Conservation (phyloP, 2,113 vertebrate species). For the Psittacus erithacus region DNA sequence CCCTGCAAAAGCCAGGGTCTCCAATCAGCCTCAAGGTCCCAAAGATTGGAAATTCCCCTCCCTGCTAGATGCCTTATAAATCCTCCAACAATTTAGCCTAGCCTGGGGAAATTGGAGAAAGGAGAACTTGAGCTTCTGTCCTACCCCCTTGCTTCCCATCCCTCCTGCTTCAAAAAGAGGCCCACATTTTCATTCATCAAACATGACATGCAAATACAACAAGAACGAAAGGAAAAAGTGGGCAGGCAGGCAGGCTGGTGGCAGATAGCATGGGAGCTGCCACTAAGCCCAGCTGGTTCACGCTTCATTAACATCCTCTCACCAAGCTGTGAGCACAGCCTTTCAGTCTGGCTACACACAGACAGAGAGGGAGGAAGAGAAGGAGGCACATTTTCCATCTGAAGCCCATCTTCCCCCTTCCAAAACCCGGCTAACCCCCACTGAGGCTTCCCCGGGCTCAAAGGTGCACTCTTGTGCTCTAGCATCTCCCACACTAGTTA, state of each 20-base stretch:
- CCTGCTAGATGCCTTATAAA: background rate
- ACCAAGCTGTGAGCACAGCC: conserved; percentile 51
- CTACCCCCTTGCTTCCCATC: background rate
- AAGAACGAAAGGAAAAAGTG: conserved; percentile 53
- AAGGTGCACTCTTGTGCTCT: background rate
- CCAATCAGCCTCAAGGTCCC: background rate
- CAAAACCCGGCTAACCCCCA: background rate
- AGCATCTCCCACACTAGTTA: background rate
- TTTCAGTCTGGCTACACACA: conserved; percentile 32
- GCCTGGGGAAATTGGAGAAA: background rate
- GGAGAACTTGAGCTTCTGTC: background rate
- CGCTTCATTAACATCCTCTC: conserved; percentile 66
- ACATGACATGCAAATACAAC: background rate
- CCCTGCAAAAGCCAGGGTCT: background rate
- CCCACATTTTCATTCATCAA: conserved; percentile 63
- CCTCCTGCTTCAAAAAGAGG: conserved; percentile 53
- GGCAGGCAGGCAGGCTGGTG: conserved; percentile 49
- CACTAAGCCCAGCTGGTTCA: conserved; percentile 55
- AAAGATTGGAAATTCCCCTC: background rate
- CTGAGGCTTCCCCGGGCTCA: background rate
- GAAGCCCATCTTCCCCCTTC: background rate
- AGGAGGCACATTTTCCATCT: background rate
- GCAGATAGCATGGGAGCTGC: conserved; percentile 46
- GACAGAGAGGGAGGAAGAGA: background rate
- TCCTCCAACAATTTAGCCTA: background rate